A percentile compares a stretch with the other conserved stretches of the same genome.
Conservation (phyloP, 1,140 invertebrate genomes). For the Nebria ingens region DNA sequence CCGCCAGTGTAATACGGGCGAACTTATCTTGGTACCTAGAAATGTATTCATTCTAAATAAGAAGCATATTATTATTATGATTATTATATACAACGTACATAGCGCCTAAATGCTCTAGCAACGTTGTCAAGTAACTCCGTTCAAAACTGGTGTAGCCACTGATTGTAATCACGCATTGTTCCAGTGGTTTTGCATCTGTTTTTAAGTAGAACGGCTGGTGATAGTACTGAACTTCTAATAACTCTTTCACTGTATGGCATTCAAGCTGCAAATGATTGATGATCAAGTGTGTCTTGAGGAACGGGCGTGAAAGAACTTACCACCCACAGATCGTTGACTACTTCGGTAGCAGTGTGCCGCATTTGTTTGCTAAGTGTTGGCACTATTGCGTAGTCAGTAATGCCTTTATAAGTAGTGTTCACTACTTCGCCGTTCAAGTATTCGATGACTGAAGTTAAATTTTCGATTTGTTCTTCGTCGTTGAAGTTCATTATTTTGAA, state of each 20-base stretch:
- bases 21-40: slow-evolving; percentile 49
- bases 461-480: slow-evolving; percentile 30
- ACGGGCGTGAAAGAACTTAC: slow-evolving; percentile 27
- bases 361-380: slow-evolving; percentile 32
- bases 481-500: slow-evolving; percentile 28
- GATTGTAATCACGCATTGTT: slow-evolving; percentile 61
- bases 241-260: slow-evolving; percentile 46
- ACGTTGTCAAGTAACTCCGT: slow-evolving; percentile 54
- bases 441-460: slow-evolving; percentile 19
- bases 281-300: slow-evolving; percentile 3
- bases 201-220: slow-evolving; percentile 46
- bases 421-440: slow-evolving; percentile 27
- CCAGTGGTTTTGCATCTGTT: slow-evolving; percentile 43
- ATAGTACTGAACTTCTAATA: slow-evolving; percentile 50
- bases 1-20: slow-evolving; percentile 40
- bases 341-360: slow-evolving; percentile 36
- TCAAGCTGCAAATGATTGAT: slow-evolving; percentile 36
- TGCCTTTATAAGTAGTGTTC: slow-evolving; percentile 32
- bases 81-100: slow-evolving; percentile 35
- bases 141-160: slow-evolving; percentile 63
- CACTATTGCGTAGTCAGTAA: slow-evolving; percentile 48
- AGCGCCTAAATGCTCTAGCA: slow-evolving; percentile 61
- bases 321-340: slow-evolving; percentile 48
- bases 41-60: slow-evolving; percentile 12
- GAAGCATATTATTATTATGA: background rate